phyloP scores from a whole-genome alignment of 2,888 invertebrate species.

The Harpalus rubripes region DNA sequence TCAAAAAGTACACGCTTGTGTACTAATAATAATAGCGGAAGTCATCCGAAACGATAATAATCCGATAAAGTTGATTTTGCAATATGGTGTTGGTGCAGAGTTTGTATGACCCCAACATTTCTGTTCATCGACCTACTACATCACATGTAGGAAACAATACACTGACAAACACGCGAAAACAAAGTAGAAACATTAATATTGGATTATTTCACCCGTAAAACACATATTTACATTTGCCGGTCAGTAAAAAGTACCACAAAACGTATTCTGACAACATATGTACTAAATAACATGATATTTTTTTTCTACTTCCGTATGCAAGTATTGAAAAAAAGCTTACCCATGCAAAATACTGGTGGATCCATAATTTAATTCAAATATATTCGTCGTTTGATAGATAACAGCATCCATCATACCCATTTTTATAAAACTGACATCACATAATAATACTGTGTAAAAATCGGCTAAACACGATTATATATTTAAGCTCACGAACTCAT shows the following conservation, averaged over 20 bases:
- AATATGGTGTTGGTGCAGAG: slow-evolving; percentile 14
- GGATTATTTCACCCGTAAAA: neutral
- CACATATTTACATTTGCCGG: slow-evolving; percentile 3
- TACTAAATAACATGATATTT: neutral
- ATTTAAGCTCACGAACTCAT: slow-evolving; percentile 41
- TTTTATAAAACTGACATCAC: slow-evolving; percentile 63
- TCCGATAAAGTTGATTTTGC: neutral
- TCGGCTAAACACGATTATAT: slow-evolving; percentile 24
- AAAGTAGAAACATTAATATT: slow-evolving; percentile 20
- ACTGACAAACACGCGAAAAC: slow-evolving; percentile 1
- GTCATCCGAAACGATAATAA: slow-evolving; percentile 18
- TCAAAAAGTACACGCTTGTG: slow-evolving; percentile 21
- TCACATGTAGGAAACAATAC: slow-evolving; percentile 28
- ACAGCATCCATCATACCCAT: slow-evolving; percentile 63
- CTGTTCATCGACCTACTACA: slow-evolving; percentile 42
- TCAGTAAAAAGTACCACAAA: neutral
- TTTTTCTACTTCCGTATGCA: neutral
- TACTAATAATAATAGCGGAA: neutral
- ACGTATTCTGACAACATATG: neutral
- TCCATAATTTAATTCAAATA: slow-evolving; percentile 74
- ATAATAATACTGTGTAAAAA: slow-evolving; percentile 59
- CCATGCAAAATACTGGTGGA: slow-evolving; percentile 75
- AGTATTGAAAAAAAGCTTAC: slow-evolving; percentile 71
- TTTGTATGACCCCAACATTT: slow-evolving; percentile 13
- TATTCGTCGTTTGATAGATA: slow-evolving; percentile 68